Percentiles rank a stretch among this genome's conserved stretches.
Evolutionary conservation across 2,113 vertebrate species (phyloP).

Genomic region (Tragulus kanchil): DNA sequence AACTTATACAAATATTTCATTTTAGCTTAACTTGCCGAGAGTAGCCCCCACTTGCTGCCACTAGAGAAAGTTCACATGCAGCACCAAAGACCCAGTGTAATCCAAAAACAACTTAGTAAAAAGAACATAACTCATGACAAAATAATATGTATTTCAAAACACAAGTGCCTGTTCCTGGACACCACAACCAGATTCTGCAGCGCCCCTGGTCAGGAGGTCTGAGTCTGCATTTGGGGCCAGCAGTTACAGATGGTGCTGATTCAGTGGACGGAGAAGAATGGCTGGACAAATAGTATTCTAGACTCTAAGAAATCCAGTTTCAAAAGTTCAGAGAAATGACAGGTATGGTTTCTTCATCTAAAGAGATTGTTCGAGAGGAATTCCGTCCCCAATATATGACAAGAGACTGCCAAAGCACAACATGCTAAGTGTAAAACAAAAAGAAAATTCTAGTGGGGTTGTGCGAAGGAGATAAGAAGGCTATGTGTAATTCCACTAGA

Average conservation of each 20-base stretch:
- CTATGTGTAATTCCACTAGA: neutral
- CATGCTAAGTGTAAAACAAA: constrained; percentile 28
- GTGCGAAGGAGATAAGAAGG: neutral
- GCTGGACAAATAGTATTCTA: neutral
- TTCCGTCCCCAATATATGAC: neutral
- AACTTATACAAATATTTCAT: neutral
- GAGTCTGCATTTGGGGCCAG: neutral
- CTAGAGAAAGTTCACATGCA: neutral
- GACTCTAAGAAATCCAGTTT: constrained; percentile 22
- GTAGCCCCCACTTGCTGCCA: too few species aligned
- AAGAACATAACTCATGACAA: neutral
- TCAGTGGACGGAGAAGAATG: neutral
- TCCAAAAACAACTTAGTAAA: neutral
- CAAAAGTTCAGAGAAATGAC: constrained; percentile 46
- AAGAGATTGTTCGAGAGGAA: neutral
- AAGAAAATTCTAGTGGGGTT: neutral
- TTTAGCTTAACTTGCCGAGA: too few species aligned
- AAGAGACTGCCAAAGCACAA: neutral
- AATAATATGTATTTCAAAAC: neutral
- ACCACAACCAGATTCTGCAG: neutral
- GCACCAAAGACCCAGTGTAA: neutral
- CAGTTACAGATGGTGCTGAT: neutral
- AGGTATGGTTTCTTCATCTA: neutral
- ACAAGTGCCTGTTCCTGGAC: neutral
- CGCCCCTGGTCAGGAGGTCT: neutral